A percentile compares a stretch with the other conserved stretches of the same genome.
phyloP scores from a whole-genome alignment of 2,113 vertebrate species.

The Silurus glanis region DNA sequence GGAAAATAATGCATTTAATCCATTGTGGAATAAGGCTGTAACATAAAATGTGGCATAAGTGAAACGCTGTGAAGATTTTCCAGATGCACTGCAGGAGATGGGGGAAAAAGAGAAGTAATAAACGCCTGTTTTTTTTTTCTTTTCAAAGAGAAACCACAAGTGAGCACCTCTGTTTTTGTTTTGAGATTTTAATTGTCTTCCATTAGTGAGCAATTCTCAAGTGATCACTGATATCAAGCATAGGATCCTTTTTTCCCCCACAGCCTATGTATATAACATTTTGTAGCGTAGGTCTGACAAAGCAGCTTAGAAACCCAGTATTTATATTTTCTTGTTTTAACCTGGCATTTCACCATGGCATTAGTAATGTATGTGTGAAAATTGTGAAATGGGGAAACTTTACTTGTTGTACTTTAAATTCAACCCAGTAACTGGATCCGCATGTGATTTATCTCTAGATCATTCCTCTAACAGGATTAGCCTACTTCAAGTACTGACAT shows the following conservation, averaged over 20 bases:
- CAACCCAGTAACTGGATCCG: too few species aligned
- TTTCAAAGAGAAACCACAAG: background rate
- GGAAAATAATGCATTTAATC: too few species aligned
- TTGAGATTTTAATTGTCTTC: background rate
- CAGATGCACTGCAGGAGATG: background rate
- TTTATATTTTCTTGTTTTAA: background rate
- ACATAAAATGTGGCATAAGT: too few species aligned
- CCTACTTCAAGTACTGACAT: slow-evolving; percentile 29
- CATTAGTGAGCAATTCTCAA: background rate
- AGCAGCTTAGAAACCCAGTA: background rate
- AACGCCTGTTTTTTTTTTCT: background rate
- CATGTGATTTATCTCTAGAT: slow-evolving; percentile 11
- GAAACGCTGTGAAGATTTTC: too few species aligned
- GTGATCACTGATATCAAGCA: background rate
- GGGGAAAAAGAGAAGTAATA: background rate
- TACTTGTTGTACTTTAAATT: background rate
- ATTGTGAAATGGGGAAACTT: background rate
- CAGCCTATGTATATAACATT: background rate
- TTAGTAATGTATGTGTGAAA: background rate
- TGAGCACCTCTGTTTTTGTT: background rate
- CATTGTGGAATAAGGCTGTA: too few species aligned
- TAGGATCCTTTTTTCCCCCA: background rate
- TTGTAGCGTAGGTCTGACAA: background rate
- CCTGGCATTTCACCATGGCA: background rate
- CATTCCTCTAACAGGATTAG: background rate